A percentile compares a stretch with the other conserved stretches of the same genome.
These are phyloP conservation scores for Microctonus brassicae DNA, from an alignment of 2,888 invertebrate species.

Conservation along the genomic window DNA sequence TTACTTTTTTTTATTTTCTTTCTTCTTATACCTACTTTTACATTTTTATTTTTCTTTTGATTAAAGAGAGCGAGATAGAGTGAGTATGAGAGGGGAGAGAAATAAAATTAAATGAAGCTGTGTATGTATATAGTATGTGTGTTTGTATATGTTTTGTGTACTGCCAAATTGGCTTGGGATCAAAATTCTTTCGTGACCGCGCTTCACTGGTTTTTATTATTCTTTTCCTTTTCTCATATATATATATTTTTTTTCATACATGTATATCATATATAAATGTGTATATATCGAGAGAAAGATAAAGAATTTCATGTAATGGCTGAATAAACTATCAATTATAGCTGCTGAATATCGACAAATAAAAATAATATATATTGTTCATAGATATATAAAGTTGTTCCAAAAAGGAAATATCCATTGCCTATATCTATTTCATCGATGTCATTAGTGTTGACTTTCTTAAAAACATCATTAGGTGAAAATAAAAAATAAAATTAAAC, in stretches of 20 bases:
- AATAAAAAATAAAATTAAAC: neutral
- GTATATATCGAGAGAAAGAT: too few relatives aligned
- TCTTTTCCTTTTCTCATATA: neutral
- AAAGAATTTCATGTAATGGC: neutral
- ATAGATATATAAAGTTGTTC: neutral
- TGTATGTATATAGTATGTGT: neutral
- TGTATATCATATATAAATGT: neutral
- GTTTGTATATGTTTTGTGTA: neutral
- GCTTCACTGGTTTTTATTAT: neutral
- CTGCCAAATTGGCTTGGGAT: conserved; percentile 14
- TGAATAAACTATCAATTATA: neutral
- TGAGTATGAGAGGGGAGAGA: neutral
- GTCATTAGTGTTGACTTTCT: neutral
- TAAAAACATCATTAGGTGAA: neutral
- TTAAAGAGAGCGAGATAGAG: too few relatives aligned
- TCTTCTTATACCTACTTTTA: too few relatives aligned
- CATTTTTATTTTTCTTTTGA: too few relatives aligned
- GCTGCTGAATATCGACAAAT: neutral
- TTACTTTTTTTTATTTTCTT: neutral
- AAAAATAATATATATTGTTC: neutral
- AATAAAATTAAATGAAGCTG: conserved; percentile 19
- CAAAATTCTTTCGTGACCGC: conserved; percentile 10
- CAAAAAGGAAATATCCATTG: neutral
- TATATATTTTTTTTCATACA: too few relatives aligned
- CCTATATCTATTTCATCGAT: neutral